These are phyloP conservation scores for Cherax destructor DNA, from an alignment of 1,140 invertebrate genomes.

Conservation along the genomic window DNA sequence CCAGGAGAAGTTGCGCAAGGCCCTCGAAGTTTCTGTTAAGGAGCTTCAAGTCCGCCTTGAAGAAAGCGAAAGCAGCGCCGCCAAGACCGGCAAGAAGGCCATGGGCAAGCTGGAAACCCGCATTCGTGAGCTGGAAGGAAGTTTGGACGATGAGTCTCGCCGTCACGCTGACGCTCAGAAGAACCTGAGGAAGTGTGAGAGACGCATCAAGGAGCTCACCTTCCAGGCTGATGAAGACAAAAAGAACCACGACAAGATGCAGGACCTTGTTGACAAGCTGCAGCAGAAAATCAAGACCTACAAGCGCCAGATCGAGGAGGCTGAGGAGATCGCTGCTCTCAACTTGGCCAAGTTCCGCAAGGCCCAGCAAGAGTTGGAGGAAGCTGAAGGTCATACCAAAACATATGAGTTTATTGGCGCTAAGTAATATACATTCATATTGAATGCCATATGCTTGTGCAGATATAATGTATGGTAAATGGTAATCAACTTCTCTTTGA, in stretches of 20 bases:
- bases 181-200: constrained; percentile 68
- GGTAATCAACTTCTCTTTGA: no score
- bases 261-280: constrained; percentile 81
- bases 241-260: constrained; percentile 78
- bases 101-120: constrained; percentile 98
- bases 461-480: no score
- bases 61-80: constrained; percentile 83
- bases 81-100: constrained; percentile 98
- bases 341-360: constrained; percentile 64
- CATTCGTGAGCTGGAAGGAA: constrained; percentile 95
- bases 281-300: constrained; percentile 68
- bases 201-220: constrained; percentile 64
- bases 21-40: constrained; percentile 41
- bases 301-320: constrained; percentile 66
- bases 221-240: constrained; percentile 77
- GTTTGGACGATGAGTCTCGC: constrained; percentile 97
- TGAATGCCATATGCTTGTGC: background rate
- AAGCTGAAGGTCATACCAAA: constrained; percentile 82
- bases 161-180: constrained; percentile 76
- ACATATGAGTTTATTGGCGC: constrained; percentile 80
- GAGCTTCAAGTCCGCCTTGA: constrained; percentile 76
- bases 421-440: constrained; percentile 70
- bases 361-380: constrained; percentile 76
- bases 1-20: constrained; percentile 67
- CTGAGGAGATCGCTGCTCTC: constrained; percentile 61